Conservation (phyloP, 2,797 vertebrate genomes). For the Gallirallus australis region DNA sequence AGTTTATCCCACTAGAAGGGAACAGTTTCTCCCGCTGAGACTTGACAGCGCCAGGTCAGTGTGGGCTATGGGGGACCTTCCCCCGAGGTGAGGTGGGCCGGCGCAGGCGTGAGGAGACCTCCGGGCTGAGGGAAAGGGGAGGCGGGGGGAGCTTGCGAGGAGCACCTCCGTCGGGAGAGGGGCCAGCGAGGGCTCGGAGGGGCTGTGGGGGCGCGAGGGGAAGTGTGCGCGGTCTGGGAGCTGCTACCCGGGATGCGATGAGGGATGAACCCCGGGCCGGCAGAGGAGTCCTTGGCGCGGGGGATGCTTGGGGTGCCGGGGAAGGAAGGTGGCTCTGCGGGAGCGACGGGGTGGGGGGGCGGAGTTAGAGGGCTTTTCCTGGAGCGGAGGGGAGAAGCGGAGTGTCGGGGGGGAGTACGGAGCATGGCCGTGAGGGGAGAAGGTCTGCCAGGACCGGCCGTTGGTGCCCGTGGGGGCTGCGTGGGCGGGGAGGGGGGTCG, state of each 20-base stretch:
- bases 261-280: not conserved
- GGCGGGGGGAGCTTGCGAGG: not conserved
- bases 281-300: not conserved
- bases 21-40: conserved; percentile 34
- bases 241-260: not conserved
- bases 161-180: not conserved
- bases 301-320: not conserved
- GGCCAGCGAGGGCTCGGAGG: not conserved
- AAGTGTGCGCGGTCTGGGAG: not conserved
- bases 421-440: not conserved
- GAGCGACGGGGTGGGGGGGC: not conserved
- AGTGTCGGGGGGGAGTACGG: not conserved
- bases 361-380: not conserved
- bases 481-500: not conserved
- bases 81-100: not conserved
- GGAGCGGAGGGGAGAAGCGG: not conserved
- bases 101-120: not conserved
- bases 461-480: not conserved
- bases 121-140: not conserved
- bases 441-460: not conserved
- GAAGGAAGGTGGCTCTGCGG: not conserved
- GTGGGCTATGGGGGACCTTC: not conserved
- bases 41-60: conserved; percentile 62
- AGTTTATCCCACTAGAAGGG: conserved; percentile 42
- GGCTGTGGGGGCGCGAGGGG: not conserved